Conservation (phyloP, 2,113 vertebrate species). For the Caracal caracal region DNA sequence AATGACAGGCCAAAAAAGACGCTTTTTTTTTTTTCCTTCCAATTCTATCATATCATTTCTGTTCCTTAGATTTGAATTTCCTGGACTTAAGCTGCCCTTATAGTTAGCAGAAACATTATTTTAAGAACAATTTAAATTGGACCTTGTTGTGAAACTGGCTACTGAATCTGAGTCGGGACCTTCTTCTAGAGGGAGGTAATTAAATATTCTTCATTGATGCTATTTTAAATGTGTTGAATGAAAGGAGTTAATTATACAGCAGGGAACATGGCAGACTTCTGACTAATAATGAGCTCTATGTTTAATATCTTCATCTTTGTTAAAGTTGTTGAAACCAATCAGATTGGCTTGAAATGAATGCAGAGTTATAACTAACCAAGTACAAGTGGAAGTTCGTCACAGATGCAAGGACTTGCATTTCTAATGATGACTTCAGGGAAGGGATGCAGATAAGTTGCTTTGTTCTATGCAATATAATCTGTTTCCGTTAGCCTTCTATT, state of each 20-base stretch:
- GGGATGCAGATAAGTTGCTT: slow-evolving; percentile 30
- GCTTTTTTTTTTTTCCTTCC: slow-evolving; percentile 64
- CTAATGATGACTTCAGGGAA: slow-evolving; percentile 58
- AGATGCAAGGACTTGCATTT: slow-evolving; percentile 50
- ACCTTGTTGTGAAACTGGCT: slow-evolving; percentile 80
- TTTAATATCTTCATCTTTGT: slow-evolving; percentile 78
- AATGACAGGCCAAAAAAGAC: slow-evolving; percentile 58
- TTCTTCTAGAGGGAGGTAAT: slow-evolving; percentile 76
- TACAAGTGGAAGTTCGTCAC: slow-evolving; percentile 57
- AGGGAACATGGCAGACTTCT: slow-evolving; percentile 76
- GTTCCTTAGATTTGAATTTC: slow-evolving; percentile 80
- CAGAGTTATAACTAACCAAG: slow-evolving; percentile 42
- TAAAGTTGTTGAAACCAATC: slow-evolving; percentile 69
- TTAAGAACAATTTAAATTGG: slow-evolving; percentile 71
- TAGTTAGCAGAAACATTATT: slow-evolving; percentile 69
- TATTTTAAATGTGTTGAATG: slow-evolving; percentile 80
- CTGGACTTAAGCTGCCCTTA: slow-evolving; percentile 64
- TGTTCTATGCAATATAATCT: slow-evolving; percentile 16
- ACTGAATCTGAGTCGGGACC: slow-evolving; percentile 66
- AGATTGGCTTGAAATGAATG: slow-evolving; percentile 60
- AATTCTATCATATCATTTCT: slow-evolving; percentile 48
- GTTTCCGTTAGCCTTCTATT: slow-evolving; percentile 38
- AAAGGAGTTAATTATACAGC: slow-evolving; percentile 77
- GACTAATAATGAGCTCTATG: slow-evolving; percentile 76
- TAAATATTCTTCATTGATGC: slow-evolving; percentile 78